These are phyloP conservation scores for Ateles fusciceps DNA, from an alignment of 2,797 vertebrate species.

Conservation along the genomic window DNA sequence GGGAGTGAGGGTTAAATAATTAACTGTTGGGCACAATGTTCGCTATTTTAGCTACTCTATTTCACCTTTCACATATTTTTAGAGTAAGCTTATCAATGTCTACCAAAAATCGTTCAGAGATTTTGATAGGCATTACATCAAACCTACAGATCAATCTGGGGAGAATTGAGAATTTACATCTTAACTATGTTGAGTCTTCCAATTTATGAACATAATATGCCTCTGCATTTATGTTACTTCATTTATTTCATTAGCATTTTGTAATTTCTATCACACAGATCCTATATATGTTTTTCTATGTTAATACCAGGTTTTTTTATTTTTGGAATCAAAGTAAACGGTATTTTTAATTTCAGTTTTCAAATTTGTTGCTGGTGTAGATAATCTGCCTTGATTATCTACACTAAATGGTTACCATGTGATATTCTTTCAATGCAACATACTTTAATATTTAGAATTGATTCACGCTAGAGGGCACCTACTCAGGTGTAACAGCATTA, in stretches of 20 bases:
- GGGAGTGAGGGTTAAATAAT: too few relatives aligned
- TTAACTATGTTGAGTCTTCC: neutral
- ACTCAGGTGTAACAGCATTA: neutral
- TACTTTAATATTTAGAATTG: neutral
- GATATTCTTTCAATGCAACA: neutral
- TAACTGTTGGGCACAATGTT: too few relatives aligned
- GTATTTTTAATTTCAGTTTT: neutral
- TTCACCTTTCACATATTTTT: neutral
- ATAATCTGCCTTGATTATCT: conserved; percentile 9
- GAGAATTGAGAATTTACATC: neutral
- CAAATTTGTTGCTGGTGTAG: neutral
- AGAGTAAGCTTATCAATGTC: neutral
- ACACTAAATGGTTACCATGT: neutral
- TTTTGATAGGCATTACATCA: neutral
- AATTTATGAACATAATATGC: neutral
- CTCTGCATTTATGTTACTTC: neutral
- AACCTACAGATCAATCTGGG: neutral
- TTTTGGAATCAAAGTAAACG: neutral
- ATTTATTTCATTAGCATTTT: neutral
- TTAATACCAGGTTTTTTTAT: neutral
- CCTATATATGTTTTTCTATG: neutral
- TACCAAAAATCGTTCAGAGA: neutral
- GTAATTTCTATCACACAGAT: neutral
- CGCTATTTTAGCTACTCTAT: neutral
- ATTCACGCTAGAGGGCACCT: neutral